Conservation (phyloP, 2,797 vertebrate species). For the Hephaestus fuliginosus region DNA sequence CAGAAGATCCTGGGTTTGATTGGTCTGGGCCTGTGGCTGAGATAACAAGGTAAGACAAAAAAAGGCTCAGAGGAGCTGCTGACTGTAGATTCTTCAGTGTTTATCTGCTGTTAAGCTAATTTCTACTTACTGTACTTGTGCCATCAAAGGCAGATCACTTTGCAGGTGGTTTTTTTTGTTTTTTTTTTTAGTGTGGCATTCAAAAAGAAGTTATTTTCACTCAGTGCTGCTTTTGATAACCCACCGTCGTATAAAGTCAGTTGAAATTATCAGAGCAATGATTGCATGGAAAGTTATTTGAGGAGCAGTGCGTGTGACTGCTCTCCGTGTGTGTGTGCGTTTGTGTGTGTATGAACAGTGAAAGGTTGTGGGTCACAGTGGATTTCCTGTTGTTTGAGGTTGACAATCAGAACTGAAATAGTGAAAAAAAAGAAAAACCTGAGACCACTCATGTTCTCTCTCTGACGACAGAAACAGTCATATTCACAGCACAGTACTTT, state of each 20-base stretch:
- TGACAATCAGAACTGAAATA: slow-evolving; percentile 81
- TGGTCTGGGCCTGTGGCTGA: slow-evolving; percentile 54
- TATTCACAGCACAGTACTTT: slow-evolving; percentile 8
- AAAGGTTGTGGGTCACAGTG: slow-evolving; percentile 81
- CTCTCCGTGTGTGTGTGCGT: slow-evolving; percentile 39
- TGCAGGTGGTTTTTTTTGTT: not conserved
- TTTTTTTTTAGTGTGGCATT: not conserved
- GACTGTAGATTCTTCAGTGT: not conserved
- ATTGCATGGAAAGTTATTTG: slow-evolving; percentile 34
- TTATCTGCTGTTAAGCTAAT: not conserved
- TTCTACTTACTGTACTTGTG: not conserved
- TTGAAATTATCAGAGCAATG: not conserved
- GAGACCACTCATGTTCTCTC: slow-evolving; percentile 70
- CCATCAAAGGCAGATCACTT: not conserved
- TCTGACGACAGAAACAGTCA: slow-evolving; percentile 29
- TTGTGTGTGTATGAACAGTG: slow-evolving; percentile 64
- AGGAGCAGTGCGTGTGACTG: slow-evolving; percentile 22
- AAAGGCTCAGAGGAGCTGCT: not conserved
- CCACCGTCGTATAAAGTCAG: not conserved
- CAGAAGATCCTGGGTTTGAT: slow-evolving; percentile 60
- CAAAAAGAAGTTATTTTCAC: not conserved
- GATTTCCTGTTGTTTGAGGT: slow-evolving; percentile 86
- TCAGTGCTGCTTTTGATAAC: not conserved
- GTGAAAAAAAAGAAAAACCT: slow-evolving; percentile 40
- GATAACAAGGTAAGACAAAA: slow-evolving; percentile 45